Conservation (phyloP, 2,888 invertebrate species). For the Platycheirus rosarum region DNA sequence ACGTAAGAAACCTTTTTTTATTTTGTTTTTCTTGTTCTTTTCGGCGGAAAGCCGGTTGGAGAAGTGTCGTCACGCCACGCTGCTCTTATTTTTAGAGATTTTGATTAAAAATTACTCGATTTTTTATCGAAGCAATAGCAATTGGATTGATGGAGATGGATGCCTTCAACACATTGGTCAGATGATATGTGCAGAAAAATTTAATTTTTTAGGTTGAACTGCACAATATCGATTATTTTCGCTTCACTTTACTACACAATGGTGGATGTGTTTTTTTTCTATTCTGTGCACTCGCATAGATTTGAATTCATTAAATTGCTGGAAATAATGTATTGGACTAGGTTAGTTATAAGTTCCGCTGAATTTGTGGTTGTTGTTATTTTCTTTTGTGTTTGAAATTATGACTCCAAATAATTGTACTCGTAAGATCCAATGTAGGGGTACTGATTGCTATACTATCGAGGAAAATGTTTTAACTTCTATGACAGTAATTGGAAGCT, state of each 20-base stretch:
- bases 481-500: too few relatives aligned
- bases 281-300: neutral
- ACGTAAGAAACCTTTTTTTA: neutral
- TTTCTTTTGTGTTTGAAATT: too few relatives aligned
- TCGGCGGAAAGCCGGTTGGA: slow-evolving; percentile 43
- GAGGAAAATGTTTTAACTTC: neutral
- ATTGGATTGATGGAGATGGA: too few relatives aligned
- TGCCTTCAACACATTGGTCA: too few relatives aligned
- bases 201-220: neutral
- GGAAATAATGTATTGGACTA: neutral
- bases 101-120: too few relatives aligned
- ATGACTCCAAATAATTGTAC: too few relatives aligned
- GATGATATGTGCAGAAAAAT: too few relatives aligned
- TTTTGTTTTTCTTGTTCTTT: neutral
- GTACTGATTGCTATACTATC: slow-evolving; percentile 12
- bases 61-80: slow-evolving; percentile 45
- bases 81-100: slow-evolving; percentile 42
- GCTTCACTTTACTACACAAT: too few relatives aligned
- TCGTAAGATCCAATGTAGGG: too few relatives aligned
- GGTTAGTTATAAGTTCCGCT: slow-evolving; percentile 8
- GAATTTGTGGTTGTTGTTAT: too few relatives aligned
- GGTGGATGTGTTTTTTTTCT: neutral
- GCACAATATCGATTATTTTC: slow-evolving; percentile 35
- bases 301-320: neutral
- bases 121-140: too few relatives aligned